phyloP scores from a whole-genome alignment of 2,113 vertebrate species.

The Catharus bicknelli region DNA sequence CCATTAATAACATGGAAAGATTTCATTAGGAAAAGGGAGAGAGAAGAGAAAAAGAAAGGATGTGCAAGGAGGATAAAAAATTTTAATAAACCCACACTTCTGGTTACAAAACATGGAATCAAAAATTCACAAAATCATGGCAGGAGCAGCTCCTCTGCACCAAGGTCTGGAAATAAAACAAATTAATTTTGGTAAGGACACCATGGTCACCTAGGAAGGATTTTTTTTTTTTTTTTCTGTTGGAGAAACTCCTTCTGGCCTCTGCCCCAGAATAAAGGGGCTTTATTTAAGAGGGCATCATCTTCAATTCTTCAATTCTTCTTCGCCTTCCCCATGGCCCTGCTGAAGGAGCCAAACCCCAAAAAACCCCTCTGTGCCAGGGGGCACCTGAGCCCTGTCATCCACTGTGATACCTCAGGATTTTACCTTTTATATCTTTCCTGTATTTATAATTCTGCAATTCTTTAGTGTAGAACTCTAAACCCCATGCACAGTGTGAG shows the following conservation, averaged over 20 bases:
- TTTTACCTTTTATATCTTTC: accelerated
- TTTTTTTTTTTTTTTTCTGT: not conserved
- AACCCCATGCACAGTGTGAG: not conserved
- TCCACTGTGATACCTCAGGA: not conserved
- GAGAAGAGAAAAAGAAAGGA: not conserved
- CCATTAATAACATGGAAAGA: constrained; percentile 54
- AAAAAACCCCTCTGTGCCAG: accelerated
- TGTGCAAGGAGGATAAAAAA: not conserved
- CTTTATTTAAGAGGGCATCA: not conserved
- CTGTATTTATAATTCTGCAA: accelerated
- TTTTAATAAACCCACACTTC: accelerated
- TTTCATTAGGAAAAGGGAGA: constrained; percentile 24
- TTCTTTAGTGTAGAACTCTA: not conserved
- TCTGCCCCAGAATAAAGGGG: not conserved
- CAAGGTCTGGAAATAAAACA: accelerated
- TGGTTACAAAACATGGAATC: not conserved
- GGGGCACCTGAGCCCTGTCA: accelerated
- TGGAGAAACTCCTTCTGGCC: not conserved
- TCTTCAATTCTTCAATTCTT: not conserved
- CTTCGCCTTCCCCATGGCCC: accelerated
- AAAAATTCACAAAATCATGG: accelerated
- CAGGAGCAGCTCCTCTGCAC: not conserved
- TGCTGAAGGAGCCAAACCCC: not conserved
- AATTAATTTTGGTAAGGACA: accelerated
- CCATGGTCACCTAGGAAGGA: accelerated